Conservation (phyloP, 2,113 vertebrate genomes). For the Papio anubis region DNA sequence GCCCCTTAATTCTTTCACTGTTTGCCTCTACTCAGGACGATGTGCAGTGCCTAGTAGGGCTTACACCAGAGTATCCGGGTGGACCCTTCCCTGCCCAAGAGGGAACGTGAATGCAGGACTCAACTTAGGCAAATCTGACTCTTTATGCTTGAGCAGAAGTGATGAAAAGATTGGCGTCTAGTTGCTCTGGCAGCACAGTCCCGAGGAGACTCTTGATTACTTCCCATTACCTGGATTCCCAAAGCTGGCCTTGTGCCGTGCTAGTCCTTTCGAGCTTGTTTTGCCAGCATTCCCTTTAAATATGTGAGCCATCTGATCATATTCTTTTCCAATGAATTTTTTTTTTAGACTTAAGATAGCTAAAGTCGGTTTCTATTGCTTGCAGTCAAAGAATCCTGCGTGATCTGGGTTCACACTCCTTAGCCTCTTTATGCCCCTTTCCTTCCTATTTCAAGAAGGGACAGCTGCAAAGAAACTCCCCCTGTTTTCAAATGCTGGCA, state of each 20-base stretch:
- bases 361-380: background rate
- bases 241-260: background rate
- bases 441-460: background rate
- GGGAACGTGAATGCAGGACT: background rate
- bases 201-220: background rate
- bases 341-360: background rate
- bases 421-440: background rate
- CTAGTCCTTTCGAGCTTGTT: background rate
- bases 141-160: background rate
- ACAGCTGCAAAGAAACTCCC: background rate
- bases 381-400: background rate
- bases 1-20: background rate
- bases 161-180: background rate
- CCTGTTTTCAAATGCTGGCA: background rate
- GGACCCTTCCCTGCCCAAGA: background rate
- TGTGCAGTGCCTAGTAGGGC: background rate
- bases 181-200: background rate
- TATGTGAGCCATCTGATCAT: background rate
- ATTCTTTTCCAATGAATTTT: background rate
- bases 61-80: background rate
- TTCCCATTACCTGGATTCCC: background rate
- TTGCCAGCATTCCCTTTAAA: background rate
- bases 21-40: background rate
- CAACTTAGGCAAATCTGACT: background rate
- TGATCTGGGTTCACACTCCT: background rate